phyloP scores from a whole-genome alignment of 35 echinoderm and acorn worm species.

The Strongylocentrotus purpuratus region DNA sequence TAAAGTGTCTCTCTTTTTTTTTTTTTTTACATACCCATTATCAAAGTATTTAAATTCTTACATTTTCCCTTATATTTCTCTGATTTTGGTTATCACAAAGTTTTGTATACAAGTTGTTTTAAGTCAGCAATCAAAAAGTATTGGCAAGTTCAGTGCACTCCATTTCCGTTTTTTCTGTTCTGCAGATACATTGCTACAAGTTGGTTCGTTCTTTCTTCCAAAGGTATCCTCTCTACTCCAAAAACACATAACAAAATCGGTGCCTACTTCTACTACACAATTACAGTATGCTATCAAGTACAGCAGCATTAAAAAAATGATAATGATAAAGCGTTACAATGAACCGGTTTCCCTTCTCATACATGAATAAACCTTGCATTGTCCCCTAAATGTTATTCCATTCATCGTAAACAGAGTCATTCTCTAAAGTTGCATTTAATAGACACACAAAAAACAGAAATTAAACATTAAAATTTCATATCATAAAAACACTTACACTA shows the following conservation, averaged over 20 bases:
- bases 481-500: constrained; percentile 43
- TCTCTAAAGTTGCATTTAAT: constrained; percentile 27
- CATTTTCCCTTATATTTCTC: neutral
- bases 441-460: constrained; percentile 26
- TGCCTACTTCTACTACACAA: constrained; percentile 3
- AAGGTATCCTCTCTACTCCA: neutral
- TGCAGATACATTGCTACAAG: neutral
- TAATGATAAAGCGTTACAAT: constrained; percentile 5
- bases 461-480: constrained; percentile 15
- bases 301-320: constrained; percentile 2
- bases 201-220: neutral
- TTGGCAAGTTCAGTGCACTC: neutral
- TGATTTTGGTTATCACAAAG: constrained; percentile 11
- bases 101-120: constrained; percentile 6
- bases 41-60: neutral
- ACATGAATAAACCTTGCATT: neutral
- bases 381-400: neutral
- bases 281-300: neutral
- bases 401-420: neutral
- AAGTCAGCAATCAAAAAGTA: neutral
- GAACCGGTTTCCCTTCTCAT: neutral
- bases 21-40: neutral
- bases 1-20: neutral
- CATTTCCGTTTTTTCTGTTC: neutral
- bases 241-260: neutral